phyloP scores from a whole-genome alignment of 2,797 vertebrate genomes.

The Tauraco hartlaubi region DNA sequence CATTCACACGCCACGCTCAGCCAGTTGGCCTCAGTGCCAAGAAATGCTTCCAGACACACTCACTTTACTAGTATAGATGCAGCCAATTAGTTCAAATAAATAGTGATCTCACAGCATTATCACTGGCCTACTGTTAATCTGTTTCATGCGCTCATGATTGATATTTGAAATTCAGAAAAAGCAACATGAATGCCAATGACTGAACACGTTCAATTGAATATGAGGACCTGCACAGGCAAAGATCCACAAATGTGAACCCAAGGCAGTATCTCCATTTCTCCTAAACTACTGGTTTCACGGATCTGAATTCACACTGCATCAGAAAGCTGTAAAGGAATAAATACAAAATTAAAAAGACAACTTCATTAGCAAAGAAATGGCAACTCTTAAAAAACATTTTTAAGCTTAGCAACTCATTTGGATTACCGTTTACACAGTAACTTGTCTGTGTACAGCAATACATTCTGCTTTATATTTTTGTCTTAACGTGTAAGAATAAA shows the following conservation, averaged over 20 bases:
- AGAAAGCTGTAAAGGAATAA: not conserved
- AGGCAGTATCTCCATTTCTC: not conserved
- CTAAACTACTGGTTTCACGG: not conserved
- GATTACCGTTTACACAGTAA: not conserved
- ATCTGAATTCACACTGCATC: not conserved
- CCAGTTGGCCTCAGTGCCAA: not conserved
- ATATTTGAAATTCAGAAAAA: not conserved
- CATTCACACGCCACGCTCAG: not conserved
- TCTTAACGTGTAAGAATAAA: not conserved
- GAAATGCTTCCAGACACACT: not conserved
- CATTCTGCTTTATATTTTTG: not conserved
- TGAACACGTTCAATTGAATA: not conserved
- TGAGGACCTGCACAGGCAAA: not conserved
- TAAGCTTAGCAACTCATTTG: not conserved
- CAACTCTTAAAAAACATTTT: not conserved
- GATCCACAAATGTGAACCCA: not conserved
- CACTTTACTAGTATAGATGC: not conserved
- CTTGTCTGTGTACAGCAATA: not conserved
- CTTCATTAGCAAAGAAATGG: not conserved
- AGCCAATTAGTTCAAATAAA: not conserved
- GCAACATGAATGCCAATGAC: not conserved
- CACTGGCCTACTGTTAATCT: not conserved
- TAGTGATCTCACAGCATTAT: not conserved
- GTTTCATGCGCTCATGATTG: not conserved
- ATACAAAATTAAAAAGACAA: not conserved